Percentiles rank a stretch among this genome's conserved stretches.
phyloP scores from a whole-genome alignment of 2,888 invertebrate species.

The Helleia helle region DNA sequence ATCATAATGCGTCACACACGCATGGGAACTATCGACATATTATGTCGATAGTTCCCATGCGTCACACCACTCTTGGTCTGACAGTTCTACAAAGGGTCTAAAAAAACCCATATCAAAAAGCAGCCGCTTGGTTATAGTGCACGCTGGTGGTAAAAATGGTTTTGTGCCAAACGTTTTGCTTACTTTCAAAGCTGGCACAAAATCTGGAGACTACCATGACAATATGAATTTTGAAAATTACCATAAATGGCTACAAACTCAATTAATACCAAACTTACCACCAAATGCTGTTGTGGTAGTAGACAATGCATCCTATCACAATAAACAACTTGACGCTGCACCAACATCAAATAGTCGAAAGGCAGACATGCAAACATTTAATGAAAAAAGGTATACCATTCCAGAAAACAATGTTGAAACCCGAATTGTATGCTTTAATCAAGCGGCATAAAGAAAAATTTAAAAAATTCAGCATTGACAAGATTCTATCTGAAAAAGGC shows the following conservation, averaged over 20 bases:
- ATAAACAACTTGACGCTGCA: neutral
- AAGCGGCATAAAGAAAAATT: too few relatives aligned
- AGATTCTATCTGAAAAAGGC: constrained; percentile 13
- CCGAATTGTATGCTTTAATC: neutral
- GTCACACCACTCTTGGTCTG: neutral
- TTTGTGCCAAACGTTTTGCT: neutral
- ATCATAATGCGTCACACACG: too few relatives aligned
- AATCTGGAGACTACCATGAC: neutral
- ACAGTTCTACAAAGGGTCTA: neutral
- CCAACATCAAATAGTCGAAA: neutral
- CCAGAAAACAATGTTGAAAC: too few relatives aligned
- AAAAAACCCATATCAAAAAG: neutral
- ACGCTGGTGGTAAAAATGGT: neutral
- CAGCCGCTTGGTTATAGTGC: neutral
- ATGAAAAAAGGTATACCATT: neutral
- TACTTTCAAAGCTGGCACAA: neutral
- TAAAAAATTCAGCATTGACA: constrained; percentile 6
- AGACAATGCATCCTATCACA: neutral
- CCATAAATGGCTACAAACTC: too few relatives aligned
- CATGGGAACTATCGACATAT: constrained; percentile 5
- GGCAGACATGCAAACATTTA: neutral
- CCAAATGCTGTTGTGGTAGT: neutral
- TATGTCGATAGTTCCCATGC: constrained; percentile 4
- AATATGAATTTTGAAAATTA: neutral
- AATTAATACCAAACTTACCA: too few relatives aligned